These are phyloP conservation scores for Sardina pilchardus DNA, from an alignment of 2,113 vertebrate species.

Conservation along the genomic window DNA sequence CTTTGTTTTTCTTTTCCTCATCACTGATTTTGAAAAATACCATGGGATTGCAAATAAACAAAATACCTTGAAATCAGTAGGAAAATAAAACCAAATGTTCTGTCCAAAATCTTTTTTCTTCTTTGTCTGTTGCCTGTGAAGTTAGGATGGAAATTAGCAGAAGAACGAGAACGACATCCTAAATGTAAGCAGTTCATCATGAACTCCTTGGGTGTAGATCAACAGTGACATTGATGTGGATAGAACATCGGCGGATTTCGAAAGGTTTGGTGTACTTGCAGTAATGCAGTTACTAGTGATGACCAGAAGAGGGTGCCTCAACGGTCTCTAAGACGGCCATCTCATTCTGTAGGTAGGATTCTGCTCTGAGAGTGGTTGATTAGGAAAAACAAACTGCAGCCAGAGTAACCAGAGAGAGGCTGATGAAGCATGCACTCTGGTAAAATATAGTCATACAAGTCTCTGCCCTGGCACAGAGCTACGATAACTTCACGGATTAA, in stretches of 20 bases:
- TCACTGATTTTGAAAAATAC: constrained; percentile 27
- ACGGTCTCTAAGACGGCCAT: background rate
- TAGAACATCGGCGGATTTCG: background rate
- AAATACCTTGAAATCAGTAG: background rate
- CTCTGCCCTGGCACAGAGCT: too few species aligned
- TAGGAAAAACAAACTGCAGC: too few species aligned
- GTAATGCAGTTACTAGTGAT: background rate
- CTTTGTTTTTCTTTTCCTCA: background rate
- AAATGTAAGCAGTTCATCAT: background rate
- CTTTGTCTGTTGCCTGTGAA: background rate
- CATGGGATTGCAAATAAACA: constrained; percentile 23
- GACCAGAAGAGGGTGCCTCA: background rate
- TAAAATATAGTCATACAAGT: too few species aligned
- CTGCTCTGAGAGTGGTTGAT: too few species aligned
- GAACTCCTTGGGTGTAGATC: background rate
- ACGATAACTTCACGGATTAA: too few species aligned
- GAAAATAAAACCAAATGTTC: constrained; percentile 38
- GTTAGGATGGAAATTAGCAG: background rate
- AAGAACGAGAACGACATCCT: background rate
- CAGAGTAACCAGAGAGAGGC: too few species aligned
- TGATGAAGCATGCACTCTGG: too few species aligned
- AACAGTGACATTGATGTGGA: background rate
- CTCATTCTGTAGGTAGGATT: too few species aligned
- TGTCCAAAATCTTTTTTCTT: constrained; percentile 33
- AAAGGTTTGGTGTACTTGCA: background rate